phyloP scores from a whole-genome alignment of 2,888 invertebrate species.

The Monopis laevigella region DNA sequence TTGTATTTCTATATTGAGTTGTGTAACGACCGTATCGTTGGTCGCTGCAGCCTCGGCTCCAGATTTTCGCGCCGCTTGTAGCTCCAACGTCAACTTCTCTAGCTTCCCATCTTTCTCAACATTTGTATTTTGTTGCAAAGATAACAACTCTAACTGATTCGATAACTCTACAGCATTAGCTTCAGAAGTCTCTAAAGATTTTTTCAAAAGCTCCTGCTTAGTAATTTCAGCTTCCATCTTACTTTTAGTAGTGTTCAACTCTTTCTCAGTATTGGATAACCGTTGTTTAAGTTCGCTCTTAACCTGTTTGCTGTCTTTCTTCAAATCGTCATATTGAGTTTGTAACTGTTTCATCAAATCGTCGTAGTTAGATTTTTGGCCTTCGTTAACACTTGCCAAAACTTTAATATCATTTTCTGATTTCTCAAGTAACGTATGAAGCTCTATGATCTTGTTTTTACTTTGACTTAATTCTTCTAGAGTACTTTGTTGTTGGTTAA shows the following conservation, averaged over 20 bases:
- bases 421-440: slow-evolving; percentile 45
- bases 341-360: slow-evolving; percentile 54
- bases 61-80: slow-evolving; percentile 45
- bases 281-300: slow-evolving; percentile 63
- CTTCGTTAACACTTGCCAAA: slow-evolving; percentile 52
- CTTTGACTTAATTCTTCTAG: slow-evolving; percentile 38
- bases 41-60: slow-evolving; percentile 40
- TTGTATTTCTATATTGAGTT: slow-evolving; percentile 44
- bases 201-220: slow-evolving; percentile 43
- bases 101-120: slow-evolving; percentile 48
- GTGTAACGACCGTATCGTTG: slow-evolving; percentile 42
- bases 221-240: slow-evolving; percentile 42
- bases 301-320: slow-evolving; percentile 55
- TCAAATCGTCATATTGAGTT: slow-evolving; percentile 47
- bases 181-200: slow-evolving; percentile 43
- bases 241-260: slow-evolving; percentile 43
- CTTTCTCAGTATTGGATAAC: slow-evolving; percentile 63
- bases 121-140: slow-evolving; percentile 45
- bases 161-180: slow-evolving; percentile 41
- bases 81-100: slow-evolving; percentile 49
- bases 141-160: slow-evolving; percentile 50
- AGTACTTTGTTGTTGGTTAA: slow-evolving; percentile 40
- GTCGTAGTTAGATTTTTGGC: slow-evolving; percentile 56
- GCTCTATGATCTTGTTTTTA: slow-evolving; percentile 45
- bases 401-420: slow-evolving; percentile 57